These are phyloP conservation scores for Drosophila nikananu DNA, from an alignment of 1,140 invertebrate genomes.

Conservation along the genomic window DNA sequence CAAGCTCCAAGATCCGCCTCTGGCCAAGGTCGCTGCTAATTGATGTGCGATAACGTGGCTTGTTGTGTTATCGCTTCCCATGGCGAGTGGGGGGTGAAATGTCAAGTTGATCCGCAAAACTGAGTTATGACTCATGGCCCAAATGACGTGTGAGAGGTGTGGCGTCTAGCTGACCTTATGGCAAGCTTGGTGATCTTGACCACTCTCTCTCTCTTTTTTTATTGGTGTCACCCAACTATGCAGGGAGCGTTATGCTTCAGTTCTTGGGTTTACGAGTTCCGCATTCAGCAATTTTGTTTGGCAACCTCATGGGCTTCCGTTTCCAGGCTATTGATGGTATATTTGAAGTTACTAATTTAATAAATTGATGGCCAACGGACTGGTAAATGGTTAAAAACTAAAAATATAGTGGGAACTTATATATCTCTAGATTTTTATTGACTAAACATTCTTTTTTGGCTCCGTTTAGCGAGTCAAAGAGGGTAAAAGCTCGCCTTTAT, in stretches of 20 bases:
- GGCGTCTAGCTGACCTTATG: neutral
- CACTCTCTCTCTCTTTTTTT: no score
- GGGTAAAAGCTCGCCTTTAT: neutral
- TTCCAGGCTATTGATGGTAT: neutral
- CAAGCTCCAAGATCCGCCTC: slow-evolving; percentile 24
- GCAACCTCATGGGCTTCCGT: neutral
- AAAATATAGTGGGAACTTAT: neutral
- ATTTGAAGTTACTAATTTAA: neutral
- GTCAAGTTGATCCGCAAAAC: slow-evolving; percentile 30
- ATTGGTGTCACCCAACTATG: neutral
- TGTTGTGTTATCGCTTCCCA: slow-evolving; percentile 8
- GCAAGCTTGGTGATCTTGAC: neutral
- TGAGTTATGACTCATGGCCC: slow-evolving; percentile 37
- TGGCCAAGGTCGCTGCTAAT: slow-evolving; percentile 36
- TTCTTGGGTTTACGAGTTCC: neutral
- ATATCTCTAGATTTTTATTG: neutral
- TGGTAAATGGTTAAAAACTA: neutral
- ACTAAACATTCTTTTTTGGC: neutral
- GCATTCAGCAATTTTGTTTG: neutral
- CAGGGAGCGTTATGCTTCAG: neutral
- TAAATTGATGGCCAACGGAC: neutral
- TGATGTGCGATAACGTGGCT: slow-evolving; percentile 23
- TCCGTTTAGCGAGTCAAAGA: neutral
- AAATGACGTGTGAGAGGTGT: slow-evolving; percentile 31
- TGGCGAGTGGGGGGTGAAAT: slow-evolving; percentile 8